Base-by-base conservation (phyloP, 2,113 vertebrate species). In the Megalops atlanticus region DNA sequence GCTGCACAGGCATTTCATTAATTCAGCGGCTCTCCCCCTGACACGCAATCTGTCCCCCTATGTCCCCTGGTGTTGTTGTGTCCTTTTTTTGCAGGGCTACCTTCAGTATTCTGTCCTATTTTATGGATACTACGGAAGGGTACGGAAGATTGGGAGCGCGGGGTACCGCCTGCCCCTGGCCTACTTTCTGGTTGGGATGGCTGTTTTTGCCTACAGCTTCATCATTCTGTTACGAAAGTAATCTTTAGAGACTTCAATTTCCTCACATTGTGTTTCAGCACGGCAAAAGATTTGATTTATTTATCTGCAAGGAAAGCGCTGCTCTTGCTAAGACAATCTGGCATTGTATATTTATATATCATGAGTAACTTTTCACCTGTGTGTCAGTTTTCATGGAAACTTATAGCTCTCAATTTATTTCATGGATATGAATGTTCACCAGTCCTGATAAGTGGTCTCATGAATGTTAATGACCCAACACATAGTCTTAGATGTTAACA, bases 131-230 rank as follows among this genome's bases (percentile, higher is more conserved):
- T 99, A 99, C 0, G 96, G 98, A n/a, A 92, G 90, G 0, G 95
- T 96, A 68, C 93, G 97, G 84, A 95, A 95, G 86, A 97, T 99
- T 10, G 98, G 98, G 64, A 93, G 94, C 1, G 96, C 96, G 0
- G 97, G 98, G 0, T 99, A 99, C 81, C 91, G 96, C 1, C 88
- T 99, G 81, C 98, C 98, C 0, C 91, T 99, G 47, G 98, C 98
- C 0, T 99, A 99, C 84, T 99, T 99, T 91, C 94, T 99, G 83
- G 98, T 98, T 74, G 98, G 98, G 76, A 98, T 99, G 97, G 97
- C 97, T 0, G 97, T 99, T 74, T 99, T 99, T 82, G 98, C 96
- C 43, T 99, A 97, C 93, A 99, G 98, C 88, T 99, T 99, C 94
- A 95, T 99, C 94, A 95, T 96, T 79, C 95, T 99, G n/a, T 86